Base-by-base conservation (phyloP, 1,140 invertebrate species). In the Drosophila sechellia region DNA sequence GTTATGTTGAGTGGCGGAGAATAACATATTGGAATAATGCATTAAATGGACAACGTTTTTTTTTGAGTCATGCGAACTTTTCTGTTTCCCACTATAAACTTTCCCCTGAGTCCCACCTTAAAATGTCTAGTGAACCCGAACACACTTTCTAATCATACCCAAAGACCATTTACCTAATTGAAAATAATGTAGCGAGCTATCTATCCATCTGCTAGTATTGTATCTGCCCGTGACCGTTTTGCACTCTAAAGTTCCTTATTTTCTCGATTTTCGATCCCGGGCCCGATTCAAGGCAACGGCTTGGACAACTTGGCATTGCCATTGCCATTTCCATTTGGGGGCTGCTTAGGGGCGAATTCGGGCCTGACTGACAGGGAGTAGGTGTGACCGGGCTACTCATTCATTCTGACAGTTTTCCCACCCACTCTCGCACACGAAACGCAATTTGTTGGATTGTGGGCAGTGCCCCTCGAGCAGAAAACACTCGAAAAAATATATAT, bases 321-420 rank as follows among this genome's bases (percentile, higher is more conserved):
- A 52, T 74, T 56, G 31, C 46, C 48, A 46, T 74, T 65, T 52
- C 57, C 56, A 64, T 49, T n/a, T 54, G 48, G 48, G 52, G 68
- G 53, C 57, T 78, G 69, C 54, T 65, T 42, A 61, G 69, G 59
- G 46, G 56, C 73, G 49, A 60, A 58, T 69, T 66, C 46, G 42
- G 54, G 60, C 74, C 87, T 89, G 83, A 86, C 71, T 91, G 89
- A 91, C 66, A 70, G 66, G 72, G 61, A 84, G 90, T 91, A 91
- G 90, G 90, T 90, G 90, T 91, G 90, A 90, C 80, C 83, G 79
- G 64, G 80, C 83, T 84, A 91, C 86, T 91, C 90, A 91, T 87
- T 91, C 90, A 91, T 91, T 91, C 84, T 90, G 90, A 91, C 90
- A 91, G 86, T 79, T 87, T 81, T 84, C 79, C 90, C 90, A 89